Conservation (phyloP, 2,888 invertebrate genomes). For the Lagria hirta region DNA sequence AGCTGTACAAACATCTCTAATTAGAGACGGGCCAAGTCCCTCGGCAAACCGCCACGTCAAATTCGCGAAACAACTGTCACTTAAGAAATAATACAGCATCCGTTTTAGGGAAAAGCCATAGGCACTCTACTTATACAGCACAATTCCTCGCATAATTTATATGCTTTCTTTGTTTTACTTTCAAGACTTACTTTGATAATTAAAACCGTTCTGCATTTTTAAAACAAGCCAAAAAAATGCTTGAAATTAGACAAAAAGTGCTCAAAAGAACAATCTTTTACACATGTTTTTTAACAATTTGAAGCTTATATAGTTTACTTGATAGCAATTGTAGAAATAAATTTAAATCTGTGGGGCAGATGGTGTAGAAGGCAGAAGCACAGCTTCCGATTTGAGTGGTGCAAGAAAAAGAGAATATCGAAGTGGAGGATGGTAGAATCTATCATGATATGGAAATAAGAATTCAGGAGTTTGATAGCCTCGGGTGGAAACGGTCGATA, state of each 20-base stretch:
- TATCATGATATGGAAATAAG: constrained; percentile 52
- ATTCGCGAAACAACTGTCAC: constrained; percentile 36
- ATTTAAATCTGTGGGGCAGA: constrained; percentile 25
- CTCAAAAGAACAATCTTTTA: too few relatives aligned
- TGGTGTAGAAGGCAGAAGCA: constrained; percentile 22
- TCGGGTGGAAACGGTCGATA: constrained; percentile 39
- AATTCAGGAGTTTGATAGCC: constrained; percentile 48
- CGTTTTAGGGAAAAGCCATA: too few relatives aligned
- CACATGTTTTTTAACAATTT: constrained; percentile 17
- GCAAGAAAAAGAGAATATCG: constrained; percentile 23
- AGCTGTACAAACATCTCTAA: constrained; percentile 42
- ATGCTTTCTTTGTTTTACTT: too few relatives aligned
- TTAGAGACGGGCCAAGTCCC: constrained; percentile 35
- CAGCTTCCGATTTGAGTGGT: constrained; percentile 23
- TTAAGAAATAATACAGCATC: constrained; percentile 31
- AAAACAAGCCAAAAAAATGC: too few relatives aligned
- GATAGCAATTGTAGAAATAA: constrained; percentile 27
- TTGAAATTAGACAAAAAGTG: too few relatives aligned
- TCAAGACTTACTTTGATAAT: too few relatives aligned
- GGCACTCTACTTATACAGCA: too few relatives aligned
- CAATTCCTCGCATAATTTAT: too few relatives aligned
- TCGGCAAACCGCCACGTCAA: constrained; percentile 31
- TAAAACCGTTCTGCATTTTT: too few relatives aligned
- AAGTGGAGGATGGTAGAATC: constrained; percentile 42
- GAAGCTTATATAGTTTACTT: constrained; percentile 16